A percentile compares a stretch with the other conserved stretches of the same genome.
Evolutionary conservation across 2,888 invertebrate genomes (phyloP).

Genomic region (Megamerina dolium): DNA sequence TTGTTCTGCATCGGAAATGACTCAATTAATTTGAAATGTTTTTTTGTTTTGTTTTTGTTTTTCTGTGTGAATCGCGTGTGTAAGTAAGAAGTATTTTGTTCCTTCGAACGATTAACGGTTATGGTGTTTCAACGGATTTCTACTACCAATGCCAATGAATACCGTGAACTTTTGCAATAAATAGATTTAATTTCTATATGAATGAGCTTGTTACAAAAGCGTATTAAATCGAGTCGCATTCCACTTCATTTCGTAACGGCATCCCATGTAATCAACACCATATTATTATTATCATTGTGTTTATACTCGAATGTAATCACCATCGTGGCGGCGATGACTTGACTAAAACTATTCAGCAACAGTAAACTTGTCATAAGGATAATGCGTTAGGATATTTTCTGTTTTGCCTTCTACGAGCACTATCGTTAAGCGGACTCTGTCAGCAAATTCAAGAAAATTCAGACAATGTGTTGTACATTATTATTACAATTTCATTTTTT

Average conservation of each 20-base stretch:
- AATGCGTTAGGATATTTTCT: conserved; percentile 7
- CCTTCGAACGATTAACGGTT: no score
- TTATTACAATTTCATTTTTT: no score
- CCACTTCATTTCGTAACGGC: conserved; percentile 23
- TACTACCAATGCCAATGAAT: no score
- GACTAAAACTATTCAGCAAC: conserved; percentile 5
- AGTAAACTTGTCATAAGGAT: conserved; percentile 23
- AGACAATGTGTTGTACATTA: conserved; percentile 10
- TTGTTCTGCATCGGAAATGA: conserved; percentile 30
- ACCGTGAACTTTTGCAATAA: no score
- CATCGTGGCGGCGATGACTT: conserved; percentile 18
- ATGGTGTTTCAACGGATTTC: no score
- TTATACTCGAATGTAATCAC: no score
- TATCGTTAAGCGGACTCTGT: conserved; percentile 9
- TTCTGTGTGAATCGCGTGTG: no score
- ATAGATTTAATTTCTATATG: no score
- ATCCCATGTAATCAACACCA: conserved; percentile 35
- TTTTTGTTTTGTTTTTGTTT: no score
- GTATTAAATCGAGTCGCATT: conserved; percentile 4
- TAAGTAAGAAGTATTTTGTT: no score
- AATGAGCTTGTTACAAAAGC: no score
- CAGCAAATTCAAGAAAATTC: neutral
- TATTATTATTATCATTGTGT: conserved; percentile 34
- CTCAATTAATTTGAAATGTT: conserved; percentile 45
- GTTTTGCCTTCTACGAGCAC: neutral